Conservation (phyloP, 1,140 invertebrate genomes). For the Campoletis sonorensis region DNA sequence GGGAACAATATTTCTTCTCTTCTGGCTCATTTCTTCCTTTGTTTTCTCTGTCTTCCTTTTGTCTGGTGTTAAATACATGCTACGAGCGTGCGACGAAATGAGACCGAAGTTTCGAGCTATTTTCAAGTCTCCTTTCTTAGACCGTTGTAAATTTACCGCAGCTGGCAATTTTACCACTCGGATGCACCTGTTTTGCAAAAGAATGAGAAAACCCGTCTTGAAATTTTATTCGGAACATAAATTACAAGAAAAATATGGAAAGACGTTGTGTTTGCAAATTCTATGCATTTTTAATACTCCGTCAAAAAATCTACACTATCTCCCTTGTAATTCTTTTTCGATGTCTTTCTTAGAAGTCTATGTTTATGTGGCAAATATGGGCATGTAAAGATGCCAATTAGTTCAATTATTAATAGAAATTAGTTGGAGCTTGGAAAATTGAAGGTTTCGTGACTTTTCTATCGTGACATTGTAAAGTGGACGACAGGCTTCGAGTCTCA, state of each 20-base stretch:
- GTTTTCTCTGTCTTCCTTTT: not conserved
- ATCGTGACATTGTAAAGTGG: too few species aligned
- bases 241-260: not conserved
- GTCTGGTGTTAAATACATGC: not conserved
- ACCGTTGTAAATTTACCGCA: not conserved
- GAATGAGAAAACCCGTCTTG: not conserved
- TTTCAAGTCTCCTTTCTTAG: not conserved
- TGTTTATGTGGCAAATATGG: too few species aligned
- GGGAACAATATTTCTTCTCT: constrained; percentile 4
- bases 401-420: too few species aligned
- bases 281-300: too few species aligned
- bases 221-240: not conserved
- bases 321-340: too few species aligned
- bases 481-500: too few species aligned
- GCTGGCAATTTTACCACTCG: not conserved
- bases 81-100: constrained; percentile 19
- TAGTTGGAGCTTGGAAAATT: too few species aligned
- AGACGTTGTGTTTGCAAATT: too few species aligned
- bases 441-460: too few species aligned
- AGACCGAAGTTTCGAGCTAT: not conserved
- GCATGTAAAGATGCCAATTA: too few species aligned
- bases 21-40: not conserved
- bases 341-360: too few species aligned
- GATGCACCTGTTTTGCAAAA: not conserved
- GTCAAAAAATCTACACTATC: too few species aligned